phyloP scores from a whole-genome alignment of 2,888 invertebrate genomes.

The Erebia palarica region DNA sequence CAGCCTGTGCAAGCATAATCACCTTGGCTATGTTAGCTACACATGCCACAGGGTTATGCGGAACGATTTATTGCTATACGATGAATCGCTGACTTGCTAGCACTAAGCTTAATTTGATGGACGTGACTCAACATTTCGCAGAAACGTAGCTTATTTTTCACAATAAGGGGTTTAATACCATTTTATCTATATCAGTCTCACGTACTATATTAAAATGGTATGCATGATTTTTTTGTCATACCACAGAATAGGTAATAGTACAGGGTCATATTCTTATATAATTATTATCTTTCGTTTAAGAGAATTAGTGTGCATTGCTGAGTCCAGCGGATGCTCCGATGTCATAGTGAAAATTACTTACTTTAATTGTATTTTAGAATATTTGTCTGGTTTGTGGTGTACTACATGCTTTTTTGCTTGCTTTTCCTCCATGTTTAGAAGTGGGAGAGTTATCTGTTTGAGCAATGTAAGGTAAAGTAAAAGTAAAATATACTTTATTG shows the following conservation, averaged over 20 bases:
- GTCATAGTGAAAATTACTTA: background rate
- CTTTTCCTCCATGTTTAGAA: no score
- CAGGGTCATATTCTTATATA: no score
- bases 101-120: constrained; percentile 24
- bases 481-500: no score
- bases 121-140: constrained; percentile 16
- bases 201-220: background rate
- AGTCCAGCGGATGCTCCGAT: no score
- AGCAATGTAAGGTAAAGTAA: no score
- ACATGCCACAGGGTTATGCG: background rate
- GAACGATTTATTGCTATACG: constrained; percentile 21
- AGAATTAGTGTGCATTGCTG: no score
- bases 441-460: no score
- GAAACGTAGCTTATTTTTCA: constrained; percentile 15
- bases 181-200: background rate
- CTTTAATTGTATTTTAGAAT: no score
- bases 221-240: background rate
- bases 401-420: no score
- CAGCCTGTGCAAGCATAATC: constrained; percentile 13
- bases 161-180: background rate
- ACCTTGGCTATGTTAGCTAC: constrained; percentile 15
- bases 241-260: background rate
- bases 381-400: no score
- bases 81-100: constrained; percentile 21
- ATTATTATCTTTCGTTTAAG: no score